These are phyloP conservation scores for Erethizon dorsatum DNA, from an alignment of 2,797 vertebrate species.

Conservation along the genomic window DNA sequence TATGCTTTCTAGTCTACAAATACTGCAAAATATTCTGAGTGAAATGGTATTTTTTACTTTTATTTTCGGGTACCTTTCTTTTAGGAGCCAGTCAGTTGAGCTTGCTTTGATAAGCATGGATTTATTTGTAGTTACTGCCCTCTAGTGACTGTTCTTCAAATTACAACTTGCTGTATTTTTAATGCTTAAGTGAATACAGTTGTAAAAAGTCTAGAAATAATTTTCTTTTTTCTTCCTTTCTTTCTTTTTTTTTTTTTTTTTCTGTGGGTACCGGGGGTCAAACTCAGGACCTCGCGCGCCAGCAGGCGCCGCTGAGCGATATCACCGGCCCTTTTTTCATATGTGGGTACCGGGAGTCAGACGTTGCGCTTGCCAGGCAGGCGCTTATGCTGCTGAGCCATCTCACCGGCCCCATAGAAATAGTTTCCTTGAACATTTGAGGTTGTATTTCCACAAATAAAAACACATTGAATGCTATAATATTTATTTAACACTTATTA, in stretches of 20 bases:
- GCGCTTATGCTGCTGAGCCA: too few relatives aligned
- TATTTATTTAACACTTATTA: conserved; percentile 11
- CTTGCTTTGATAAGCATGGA: not conserved
- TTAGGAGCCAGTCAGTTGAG: not conserved
- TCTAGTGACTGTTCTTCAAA: conserved; percentile 86
- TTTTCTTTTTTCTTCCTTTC: too few relatives aligned
- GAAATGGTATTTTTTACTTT: conserved; percentile 12
- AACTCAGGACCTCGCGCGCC: too few relatives aligned
- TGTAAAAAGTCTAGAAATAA: not conserved
- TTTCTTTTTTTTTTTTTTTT: too few relatives aligned
- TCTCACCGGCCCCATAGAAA: not conserved
- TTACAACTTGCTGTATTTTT: conserved; percentile 76
- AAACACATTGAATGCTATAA: conserved; percentile 3
- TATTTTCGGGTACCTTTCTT: not conserved
- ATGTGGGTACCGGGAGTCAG: too few relatives aligned
- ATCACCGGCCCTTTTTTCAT: too few relatives aligned
- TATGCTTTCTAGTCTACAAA: not conserved
- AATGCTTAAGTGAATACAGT: not conserved
- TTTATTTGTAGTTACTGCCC: conserved; percentile 80
- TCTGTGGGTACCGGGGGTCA: too few relatives aligned
- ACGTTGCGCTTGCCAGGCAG: too few relatives aligned
- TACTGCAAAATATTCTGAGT: not conserved
- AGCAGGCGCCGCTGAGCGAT: too few relatives aligned
- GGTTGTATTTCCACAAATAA: conserved; percentile 34
- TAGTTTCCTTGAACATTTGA: conserved; percentile 40